Evolutionary conservation across 2,888 invertebrate species (phyloP), one percentile per base, ranked within the genome.

Genomic region (Cantharis rustica): DNA sequence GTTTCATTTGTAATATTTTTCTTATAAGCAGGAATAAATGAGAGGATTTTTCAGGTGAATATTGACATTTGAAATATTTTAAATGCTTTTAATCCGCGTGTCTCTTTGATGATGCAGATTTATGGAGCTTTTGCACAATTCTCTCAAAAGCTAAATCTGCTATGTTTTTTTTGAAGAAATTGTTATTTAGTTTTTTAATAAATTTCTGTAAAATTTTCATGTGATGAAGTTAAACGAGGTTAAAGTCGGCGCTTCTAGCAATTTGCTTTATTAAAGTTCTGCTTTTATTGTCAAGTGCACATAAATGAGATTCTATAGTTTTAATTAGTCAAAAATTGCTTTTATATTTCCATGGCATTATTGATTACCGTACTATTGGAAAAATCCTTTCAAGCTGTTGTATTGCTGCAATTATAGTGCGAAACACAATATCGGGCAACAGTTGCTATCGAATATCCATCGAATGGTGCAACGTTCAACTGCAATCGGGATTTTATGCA

Each of bases 371-470:
- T 17, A 17, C 20, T 64, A 20, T 66, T 66, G n/a, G 64, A 20
- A 66, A 66, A 66, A 66, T 66, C 64, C 23, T 23, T 23, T 66
- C 64, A 20, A 66, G 64, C 64, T 66, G 64, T 66, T 66, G 64
- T 23, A 66, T 23, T 66, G n/a, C 23, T 66, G 10, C 15, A 66
- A 66, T 66, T 66, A 64, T n/a, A 47, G 47, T 20, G 17, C 20
- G 20, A 64, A 20, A 23, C 64, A 66, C 64, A 20, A 66, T 66
- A 66, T 66, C n/a, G 64, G 23, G 10, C 64, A 66, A 66, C 64
- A 66, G 64, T 66, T 66, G 64, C 13, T 66, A 20, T 66, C 11
- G 64, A 66, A 66, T 13, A 23, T 66, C 23, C 10, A 66, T n/a
- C 64, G 20, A 11, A 66, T 20, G 23, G 13, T 23, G 20, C 47